Evolutionary conservation across 2,888 invertebrate genomes (phyloP), one percentile per base, ranked within the genome.

Genomic region (Clunio marinus): DNA sequence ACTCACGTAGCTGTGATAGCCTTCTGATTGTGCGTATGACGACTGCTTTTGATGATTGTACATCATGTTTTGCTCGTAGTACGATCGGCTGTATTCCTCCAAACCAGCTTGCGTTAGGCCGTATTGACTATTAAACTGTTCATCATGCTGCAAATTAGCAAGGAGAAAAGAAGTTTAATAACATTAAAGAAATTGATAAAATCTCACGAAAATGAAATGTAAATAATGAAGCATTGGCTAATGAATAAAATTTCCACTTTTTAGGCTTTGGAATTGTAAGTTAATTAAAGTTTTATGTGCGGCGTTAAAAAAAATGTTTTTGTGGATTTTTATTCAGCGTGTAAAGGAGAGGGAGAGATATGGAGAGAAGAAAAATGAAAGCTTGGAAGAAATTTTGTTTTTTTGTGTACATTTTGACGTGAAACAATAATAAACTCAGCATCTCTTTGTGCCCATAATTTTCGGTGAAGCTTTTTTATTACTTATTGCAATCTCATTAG

Each of bases 1-100:
- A 74, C 88, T 87, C 25, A 89, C 88, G 77, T 89, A 89, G 76
- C 88, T 88, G 76, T 89, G 89, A 77, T 89, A 89, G 65, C 88
- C 88, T 78, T 89, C 89, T 66, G 88, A 88, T 74, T 89, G 88
- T 63, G 89, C 89, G 78, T 89, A 89, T 66, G 88, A 88, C 45
- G 86, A 83, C 74, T 88, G 88, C 74, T 87, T 88, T 73, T 87
- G 87, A 76, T 88, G 88, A 72, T 83, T 81, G 73, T 82, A 83
- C 60, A 78, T 79, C 65, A 81, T 72, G 70, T 83, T 83, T 71
- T 80, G 81, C 74, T 80, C 80, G 70, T 83, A 84, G 75, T 85
- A 86, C 71, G 83, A 83, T 70, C 85, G 82, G 71, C 85, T 85
- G 74, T 88, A 88, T 73, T 87, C 85, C 75, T 88, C 88, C 70